Conservation (phyloP, 1,140 invertebrate genomes). For the Hirudo medicinalis region DNA sequence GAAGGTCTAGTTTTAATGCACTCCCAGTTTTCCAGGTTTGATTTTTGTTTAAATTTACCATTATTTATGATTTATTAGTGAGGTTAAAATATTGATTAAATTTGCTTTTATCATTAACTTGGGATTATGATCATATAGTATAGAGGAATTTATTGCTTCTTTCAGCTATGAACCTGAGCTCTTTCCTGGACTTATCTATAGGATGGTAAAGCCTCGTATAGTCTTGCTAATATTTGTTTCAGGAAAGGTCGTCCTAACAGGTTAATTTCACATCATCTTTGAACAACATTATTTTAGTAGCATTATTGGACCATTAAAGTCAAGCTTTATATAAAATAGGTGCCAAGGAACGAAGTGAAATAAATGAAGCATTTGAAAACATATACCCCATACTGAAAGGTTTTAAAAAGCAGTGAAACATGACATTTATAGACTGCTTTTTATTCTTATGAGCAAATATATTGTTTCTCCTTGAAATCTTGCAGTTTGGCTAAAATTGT, state of each 20-base stretch:
- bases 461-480: too few species aligned
- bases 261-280: conserved; percentile 38
- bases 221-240: conserved; percentile 97
- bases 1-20: conserved; percentile 93
- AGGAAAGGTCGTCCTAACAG: conserved; percentile 91
- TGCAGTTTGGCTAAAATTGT: too few species aligned
- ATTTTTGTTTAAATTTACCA: conserved; percentile 10
- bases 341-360: conserved; percentile 92
- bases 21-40: conserved; percentile 80
- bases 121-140: too few species aligned
- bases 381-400: conserved; percentile 98
- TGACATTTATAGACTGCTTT: too few species aligned
- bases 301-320: background rate
- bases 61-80: too few species aligned
- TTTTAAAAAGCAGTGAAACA: conserved; percentile 74
- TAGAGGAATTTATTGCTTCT: background rate
- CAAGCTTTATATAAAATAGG: conserved; percentile 49
- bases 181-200: conserved; percentile 95
- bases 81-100: too few species aligned
- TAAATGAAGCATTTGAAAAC: conserved; percentile 98
- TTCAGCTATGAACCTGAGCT: conserved; percentile 54
- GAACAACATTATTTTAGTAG: background rate
- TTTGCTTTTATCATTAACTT: too few species aligned
- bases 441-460: too few species aligned
- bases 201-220: conserved; percentile 98